A percentile compares a stretch with the other conserved stretches of the same genome.
phyloP scores from a whole-genome alignment of 2,113 vertebrate genomes.

The Oncorhynchus mykiss region DNA sequence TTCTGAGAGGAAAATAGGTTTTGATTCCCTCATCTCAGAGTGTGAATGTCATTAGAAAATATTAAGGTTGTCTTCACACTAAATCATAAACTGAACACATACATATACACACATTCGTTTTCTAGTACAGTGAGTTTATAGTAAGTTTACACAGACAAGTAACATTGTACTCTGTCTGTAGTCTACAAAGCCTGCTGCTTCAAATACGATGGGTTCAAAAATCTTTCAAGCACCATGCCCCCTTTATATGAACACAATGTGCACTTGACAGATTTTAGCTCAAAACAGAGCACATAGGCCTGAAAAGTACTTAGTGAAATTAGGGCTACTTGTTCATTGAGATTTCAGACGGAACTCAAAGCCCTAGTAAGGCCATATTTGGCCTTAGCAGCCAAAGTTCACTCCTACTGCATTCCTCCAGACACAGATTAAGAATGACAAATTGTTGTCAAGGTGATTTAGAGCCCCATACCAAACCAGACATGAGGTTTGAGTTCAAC shows the following conservation, averaged over 20 bases:
- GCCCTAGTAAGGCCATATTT: slow-evolving; percentile 23
- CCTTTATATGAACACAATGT: too few species aligned
- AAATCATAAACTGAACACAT: not conserved
- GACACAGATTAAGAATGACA: slow-evolving; percentile 9
- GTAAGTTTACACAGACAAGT: not conserved
- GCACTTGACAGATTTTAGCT: too few species aligned
- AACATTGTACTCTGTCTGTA: not conserved
- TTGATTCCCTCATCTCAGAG: slow-evolving; percentile 17
- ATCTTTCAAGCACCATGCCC: not conserved
- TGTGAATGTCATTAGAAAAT: not conserved
- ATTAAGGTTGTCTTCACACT: not conserved
- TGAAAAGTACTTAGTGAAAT: not conserved
- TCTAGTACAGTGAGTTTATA: not conserved
- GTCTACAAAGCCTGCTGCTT: too few species aligned
- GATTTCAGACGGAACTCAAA: slow-evolving; percentile 12
- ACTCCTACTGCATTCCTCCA: slow-evolving; percentile 28
- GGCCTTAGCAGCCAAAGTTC: slow-evolving; percentile 47
- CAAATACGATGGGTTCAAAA: not conserved
- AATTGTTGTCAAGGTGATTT: slow-evolving; percentile 1
- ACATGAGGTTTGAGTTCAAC: not conserved
- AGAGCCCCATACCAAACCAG: not conserved
- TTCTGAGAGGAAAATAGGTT: fast-evolving
- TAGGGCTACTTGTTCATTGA: not conserved
- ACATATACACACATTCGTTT: not conserved
- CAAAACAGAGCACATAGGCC: slow-evolving; percentile 1